Percentiles rank a stretch among this genome's conserved stretches.
phyloP scores from a whole-genome alignment of 1,140 invertebrate species.

The Diabrotica undecimpunctata region DNA sequence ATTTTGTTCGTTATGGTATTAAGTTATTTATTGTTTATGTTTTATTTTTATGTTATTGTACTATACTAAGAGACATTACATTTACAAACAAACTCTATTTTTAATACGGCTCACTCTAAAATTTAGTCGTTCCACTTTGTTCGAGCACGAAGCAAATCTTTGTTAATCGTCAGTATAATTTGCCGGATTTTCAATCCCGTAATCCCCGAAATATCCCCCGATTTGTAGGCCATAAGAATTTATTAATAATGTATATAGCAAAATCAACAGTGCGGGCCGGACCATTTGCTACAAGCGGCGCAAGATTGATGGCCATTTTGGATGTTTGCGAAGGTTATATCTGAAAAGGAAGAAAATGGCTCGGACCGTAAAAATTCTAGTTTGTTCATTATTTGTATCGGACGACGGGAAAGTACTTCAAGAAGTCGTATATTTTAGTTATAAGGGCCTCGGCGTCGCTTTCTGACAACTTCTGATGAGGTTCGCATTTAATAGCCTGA shows the following conservation, averaged over 20 bases:
- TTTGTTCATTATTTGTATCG: constrained; percentile 2
- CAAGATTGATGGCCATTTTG: constrained; percentile 1
- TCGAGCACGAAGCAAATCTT: too few relatives aligned
- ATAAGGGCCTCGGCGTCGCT: neutral
- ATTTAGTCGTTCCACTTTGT: too few relatives aligned
- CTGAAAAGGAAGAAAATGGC: constrained; percentile 2
- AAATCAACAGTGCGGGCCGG: constrained; percentile 1
- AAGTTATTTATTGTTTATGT: too few relatives aligned
- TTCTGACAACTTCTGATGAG: neutral
- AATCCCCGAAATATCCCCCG: neutral
- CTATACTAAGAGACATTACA: too few relatives aligned
- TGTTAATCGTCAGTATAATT: too few relatives aligned
- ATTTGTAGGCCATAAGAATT: constrained; percentile 2
- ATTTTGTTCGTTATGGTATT: too few relatives aligned
- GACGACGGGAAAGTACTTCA: neutral
- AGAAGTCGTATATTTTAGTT: constrained; percentile 2
- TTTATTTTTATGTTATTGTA: too few relatives aligned
- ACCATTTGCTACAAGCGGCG: constrained; percentile 1
- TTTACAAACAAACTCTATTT: too few relatives aligned
- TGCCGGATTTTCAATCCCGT: neutral
- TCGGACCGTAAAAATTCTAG: constrained; percentile 2
- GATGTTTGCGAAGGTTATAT: constrained; percentile 2
- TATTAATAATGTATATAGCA: constrained; percentile 1
- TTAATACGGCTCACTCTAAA: too few relatives aligned
- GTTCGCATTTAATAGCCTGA: neutral